A percentile compares a stretch with the other conserved stretches of the same genome.
Evolutionary conservation across 2,888 invertebrate species (phyloP).

Genomic region (Orchestes rusci): DNA sequence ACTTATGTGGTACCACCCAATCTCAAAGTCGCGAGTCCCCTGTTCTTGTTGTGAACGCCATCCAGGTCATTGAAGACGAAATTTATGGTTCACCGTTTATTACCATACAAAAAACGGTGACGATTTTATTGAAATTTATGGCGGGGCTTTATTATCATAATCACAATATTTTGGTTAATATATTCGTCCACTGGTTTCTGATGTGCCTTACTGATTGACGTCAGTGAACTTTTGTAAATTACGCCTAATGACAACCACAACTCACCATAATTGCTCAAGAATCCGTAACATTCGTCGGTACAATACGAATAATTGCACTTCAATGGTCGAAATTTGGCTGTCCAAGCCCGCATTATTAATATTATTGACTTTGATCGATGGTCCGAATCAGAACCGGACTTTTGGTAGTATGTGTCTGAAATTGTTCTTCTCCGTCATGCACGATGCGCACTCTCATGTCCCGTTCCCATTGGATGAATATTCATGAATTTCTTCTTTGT

Average conservation of each 20-base stretch:
- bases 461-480: too few relatives aligned
- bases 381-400: constrained; percentile 16
- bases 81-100: constrained; percentile 31
- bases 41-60: constrained; percentile 30
- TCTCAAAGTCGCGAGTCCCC: constrained; percentile 32
- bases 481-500: too few relatives aligned
- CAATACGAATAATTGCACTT: constrained; percentile 36
- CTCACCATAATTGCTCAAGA: constrained; percentile 10
- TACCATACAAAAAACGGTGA: constrained; percentile 31
- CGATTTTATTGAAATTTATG: constrained; percentile 36
- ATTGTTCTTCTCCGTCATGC: too few relatives aligned
- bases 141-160: constrained; percentile 22
- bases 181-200: neutral
- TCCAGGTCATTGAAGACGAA: constrained; percentile 32
- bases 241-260: neutral
- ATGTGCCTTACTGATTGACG: too few relatives aligned
- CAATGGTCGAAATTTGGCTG: constrained; percentile 32
- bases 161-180: constrained; percentile 19
- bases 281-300: constrained; percentile 31
- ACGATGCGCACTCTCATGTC: too few relatives aligned
- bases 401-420: too few relatives aligned
- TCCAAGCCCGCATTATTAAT: constrained; percentile 23
- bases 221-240: too few relatives aligned
- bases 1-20: constrained; percentile 16
- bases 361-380: constrained; percentile 26